A percentile compares a stretch with the other conserved stretches of the same genome.
Evolutionary conservation across 2,113 vertebrate genomes (phyloP).

Genomic region (Aspiorhynchus laticeps): DNA sequence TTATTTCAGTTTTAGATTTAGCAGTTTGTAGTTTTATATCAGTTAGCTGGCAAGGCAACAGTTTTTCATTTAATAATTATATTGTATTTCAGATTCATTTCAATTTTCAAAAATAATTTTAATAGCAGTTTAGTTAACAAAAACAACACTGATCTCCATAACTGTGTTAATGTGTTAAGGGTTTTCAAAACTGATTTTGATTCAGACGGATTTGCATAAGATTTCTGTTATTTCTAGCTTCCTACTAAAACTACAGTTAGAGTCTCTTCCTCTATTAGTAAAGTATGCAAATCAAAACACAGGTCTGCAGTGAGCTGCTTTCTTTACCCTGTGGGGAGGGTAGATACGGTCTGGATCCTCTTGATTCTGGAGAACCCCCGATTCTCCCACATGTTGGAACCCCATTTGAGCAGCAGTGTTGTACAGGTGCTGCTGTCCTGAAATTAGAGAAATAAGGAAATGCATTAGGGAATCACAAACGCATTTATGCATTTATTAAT

Average conservation of each 20-base stretch:
- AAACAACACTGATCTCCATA: background rate
- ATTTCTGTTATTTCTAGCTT: background rate
- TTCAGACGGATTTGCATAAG: background rate
- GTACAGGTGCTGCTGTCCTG: constrained; percentile 76
- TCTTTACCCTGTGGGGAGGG: constrained; percentile 83
- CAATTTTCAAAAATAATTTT: background rate
- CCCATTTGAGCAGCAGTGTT: constrained; percentile 75
- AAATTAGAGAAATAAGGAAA: constrained; percentile 41
- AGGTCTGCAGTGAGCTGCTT: background rate
- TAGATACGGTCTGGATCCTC: constrained; percentile 80
- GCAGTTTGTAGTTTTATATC: background rate
- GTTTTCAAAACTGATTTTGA: background rate
- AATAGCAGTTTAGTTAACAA: background rate
- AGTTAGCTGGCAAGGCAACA: background rate
- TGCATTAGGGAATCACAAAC: background rate
- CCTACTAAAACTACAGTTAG: background rate
- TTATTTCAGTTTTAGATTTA: background rate
- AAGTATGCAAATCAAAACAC: background rate
- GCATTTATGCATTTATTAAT: background rate
- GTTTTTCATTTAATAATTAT: background rate
- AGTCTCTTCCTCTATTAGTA: background rate
- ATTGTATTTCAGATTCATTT: background rate
- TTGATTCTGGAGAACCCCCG: constrained; percentile 78
- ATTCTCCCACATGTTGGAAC: constrained; percentile 74
- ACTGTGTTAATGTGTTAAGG: background rate